Evolutionary conservation across 2,888 invertebrate species (phyloP).

Genomic region (Campoplex nolae): DNA sequence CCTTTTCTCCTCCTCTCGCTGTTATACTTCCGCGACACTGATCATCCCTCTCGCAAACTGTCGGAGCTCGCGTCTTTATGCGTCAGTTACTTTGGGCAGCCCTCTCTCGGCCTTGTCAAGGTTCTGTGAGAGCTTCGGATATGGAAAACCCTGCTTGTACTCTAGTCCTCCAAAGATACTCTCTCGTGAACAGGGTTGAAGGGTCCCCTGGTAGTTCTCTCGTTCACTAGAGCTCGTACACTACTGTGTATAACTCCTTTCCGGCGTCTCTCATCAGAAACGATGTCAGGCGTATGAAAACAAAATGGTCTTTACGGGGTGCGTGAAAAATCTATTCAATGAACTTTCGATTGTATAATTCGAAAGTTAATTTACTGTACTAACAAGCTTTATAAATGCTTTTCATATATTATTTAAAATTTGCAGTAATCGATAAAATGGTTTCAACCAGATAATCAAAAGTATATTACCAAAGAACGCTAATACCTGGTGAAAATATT

Average conservation of each 20-base stretch:
- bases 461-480: background rate
- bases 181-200: constrained; percentile 22
- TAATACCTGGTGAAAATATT: background rate
- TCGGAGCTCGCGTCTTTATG: constrained; percentile 77
- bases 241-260: background rate
- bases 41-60: constrained; percentile 77
- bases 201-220: constrained; percentile 22
- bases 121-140: constrained; percentile 21
- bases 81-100: constrained; percentile 71
- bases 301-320: background rate
- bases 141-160: constrained; percentile 17
- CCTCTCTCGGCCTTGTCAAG: constrained; percentile 44
- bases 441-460: background rate
- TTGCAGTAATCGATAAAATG: background rate
- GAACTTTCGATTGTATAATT: background rate
- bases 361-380: background rate
- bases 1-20: constrained; percentile 51
- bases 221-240: constrained; percentile 8
- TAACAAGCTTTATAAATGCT: background rate
- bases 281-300: constrained; percentile 14
- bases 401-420: background rate
- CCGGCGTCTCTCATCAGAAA: constrained; percentile 19
- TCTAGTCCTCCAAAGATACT: background rate
- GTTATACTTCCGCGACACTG: constrained; percentile 78
- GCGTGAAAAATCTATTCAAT: background rate